Evolutionary conservation across 2,888 invertebrate genomes (phyloP).

Genomic region (Blastobasis lacticolella): DNA sequence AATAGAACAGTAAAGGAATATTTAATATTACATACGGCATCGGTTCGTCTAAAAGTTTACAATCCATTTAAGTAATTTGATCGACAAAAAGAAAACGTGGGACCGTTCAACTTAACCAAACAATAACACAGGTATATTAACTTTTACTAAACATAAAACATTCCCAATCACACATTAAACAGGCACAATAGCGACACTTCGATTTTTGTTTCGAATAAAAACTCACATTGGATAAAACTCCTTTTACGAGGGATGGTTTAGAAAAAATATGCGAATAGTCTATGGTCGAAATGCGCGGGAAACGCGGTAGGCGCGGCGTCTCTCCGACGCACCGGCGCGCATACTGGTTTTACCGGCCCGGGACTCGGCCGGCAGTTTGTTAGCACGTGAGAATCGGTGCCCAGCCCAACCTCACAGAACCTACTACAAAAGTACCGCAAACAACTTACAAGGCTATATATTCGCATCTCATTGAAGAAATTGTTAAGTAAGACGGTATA

Average conservation of each 20-base stretch:
- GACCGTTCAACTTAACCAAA: conserved; percentile 1
- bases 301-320: conserved; percentile 52
- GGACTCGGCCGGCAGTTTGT: background rate
- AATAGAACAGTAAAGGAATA: no score
- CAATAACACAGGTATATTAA: background rate
- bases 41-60: background rate
- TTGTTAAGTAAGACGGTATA: no score
- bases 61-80: no score
- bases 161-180: no score
- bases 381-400: no score
- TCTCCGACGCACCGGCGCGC: conserved; percentile 35
- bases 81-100: background rate
- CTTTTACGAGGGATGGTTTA: conserved; percentile 44
- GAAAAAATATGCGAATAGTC: conserved; percentile 32
- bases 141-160: no score
- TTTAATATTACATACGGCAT: background rate
- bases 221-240: conserved; percentile 29
- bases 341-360: conserved; percentile 30
- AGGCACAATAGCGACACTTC: no score
- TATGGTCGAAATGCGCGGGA: conserved; percentile 40
- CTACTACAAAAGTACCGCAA: no score
- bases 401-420: no score
- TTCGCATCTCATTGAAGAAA: no score
- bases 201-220: background rate
- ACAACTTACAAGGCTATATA: no score